Base-by-base conservation (phyloP, 2,888 invertebrate species). In the Philaethria dido region DNA sequence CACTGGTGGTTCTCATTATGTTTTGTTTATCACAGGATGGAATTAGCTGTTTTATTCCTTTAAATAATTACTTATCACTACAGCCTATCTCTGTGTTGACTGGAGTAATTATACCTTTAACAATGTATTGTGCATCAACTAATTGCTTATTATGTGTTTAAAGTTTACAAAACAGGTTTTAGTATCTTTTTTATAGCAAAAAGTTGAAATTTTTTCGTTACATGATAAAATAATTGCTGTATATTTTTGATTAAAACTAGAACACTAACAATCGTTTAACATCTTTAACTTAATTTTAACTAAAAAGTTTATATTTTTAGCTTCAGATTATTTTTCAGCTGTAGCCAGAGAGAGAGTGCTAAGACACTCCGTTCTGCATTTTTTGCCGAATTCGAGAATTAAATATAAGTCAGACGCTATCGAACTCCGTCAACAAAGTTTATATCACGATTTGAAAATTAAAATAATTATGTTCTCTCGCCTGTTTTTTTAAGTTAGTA, bases 1-100 rank as follows among this genome's bases (percentile, higher is more conserved):
- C 29, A 60, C 59, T 18, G n/a, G 29, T 44, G 16, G 22, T 22
- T 47, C 47, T 60, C 42, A 47, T 60, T 29, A 20, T 47, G 33
- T 20, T 29, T 42, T 47, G 20, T 47, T 60, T 60, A 14, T 20
- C 33, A 8, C 29, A 3, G 16, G 9, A 45, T 20, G n/a, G 25
- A 60, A 47, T 60, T 33, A 47, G n/a, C 20, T 45, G 16, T 60
- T 60, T 60, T 47, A 18, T 60, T 45, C 20, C 20, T 60, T 60
- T 60, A 47, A 33, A 60, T 60, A 60, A 60, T 60, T 60, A 45
- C 45, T 20, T 22, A 60, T 47, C 45, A 14, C 45, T 18, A 60
- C 33, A 45, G 47, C 5, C 22, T 39, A 47, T 60, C 47, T 60
- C 33, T 60, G 45, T 60, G 20, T 60, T 29, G 47, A 47, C 20